Percentiles rank a stretch among this genome's conserved stretches.
These are phyloP conservation scores for Diloba caeruleocephala DNA, from an alignment of 2,888 invertebrate genomes.

Conservation along the genomic window DNA sequence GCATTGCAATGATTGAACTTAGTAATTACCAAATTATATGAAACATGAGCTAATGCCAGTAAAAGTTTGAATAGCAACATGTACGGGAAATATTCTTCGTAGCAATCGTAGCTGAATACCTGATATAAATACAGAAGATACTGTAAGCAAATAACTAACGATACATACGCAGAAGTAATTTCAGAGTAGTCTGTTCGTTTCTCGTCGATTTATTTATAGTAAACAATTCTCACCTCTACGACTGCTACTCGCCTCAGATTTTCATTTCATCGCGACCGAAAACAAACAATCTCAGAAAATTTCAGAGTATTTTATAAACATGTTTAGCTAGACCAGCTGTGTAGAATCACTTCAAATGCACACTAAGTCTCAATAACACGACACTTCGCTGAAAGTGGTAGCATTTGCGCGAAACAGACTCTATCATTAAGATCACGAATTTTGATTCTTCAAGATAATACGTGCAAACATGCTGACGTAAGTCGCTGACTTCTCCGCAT, in stretches of 20 bases:
- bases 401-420: slow-evolving; percentile 1
- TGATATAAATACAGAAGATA: background rate
- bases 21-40: slow-evolving; percentile 26
- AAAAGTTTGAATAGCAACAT: background rate
- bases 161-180: background rate
- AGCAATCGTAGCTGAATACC: background rate
- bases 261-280: background rate
- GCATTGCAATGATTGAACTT: slow-evolving; percentile 62
- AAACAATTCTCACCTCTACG: slow-evolving; percentile 4
- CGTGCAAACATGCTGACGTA: slow-evolving; percentile 18
- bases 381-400: background rate
- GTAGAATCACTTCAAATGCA: background rate
- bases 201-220: background rate
- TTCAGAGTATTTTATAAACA: slow-evolving; percentile 15
- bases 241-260: background rate
- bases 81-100: too few relatives aligned
- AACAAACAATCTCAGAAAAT: background rate
- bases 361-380: slow-evolving; percentile 12
- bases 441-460: slow-evolving; percentile 18
- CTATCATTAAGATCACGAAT: slow-evolving; percentile 7
- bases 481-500: slow-evolving; percentile 10
- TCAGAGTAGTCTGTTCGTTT: background rate
- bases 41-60: slow-evolving; percentile 7
- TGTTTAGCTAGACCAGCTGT: slow-evolving; percentile 1
- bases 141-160: background rate